phyloP scores from a whole-genome alignment of 2,797 vertebrate genomes.

The Podarcis siculus region DNA sequence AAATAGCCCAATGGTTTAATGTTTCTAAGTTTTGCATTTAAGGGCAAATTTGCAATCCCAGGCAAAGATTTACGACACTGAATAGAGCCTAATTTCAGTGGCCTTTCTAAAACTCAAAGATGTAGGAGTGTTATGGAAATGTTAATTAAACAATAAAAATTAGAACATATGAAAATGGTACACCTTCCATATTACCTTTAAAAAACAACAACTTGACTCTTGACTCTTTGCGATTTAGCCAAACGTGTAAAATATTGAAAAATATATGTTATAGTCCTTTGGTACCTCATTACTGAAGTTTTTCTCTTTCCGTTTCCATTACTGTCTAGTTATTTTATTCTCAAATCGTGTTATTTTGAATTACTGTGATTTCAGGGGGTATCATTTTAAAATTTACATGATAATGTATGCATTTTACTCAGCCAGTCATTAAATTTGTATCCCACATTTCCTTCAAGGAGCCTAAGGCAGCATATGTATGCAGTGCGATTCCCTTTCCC shows the following conservation, averaged over 20 bases:
- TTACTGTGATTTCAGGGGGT: background rate
- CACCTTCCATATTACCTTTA: background rate
- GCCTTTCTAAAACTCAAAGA: background rate
- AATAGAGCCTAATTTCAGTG: background rate
- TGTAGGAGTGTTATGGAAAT: background rate
- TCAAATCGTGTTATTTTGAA: background rate
- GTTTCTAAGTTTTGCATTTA: conserved; percentile 7
- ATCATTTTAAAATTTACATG: background rate
- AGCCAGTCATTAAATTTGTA: too few species aligned
- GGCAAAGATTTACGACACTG: background rate
- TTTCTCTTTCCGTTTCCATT: background rate
- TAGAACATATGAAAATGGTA: background rate
- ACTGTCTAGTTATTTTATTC: conserved; percentile 2
- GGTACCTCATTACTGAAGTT: background rate
- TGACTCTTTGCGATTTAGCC: background rate
- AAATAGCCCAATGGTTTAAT: background rate
- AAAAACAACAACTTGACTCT: background rate
- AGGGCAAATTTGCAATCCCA: conserved; percentile 2
- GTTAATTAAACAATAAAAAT: conserved; percentile 5
- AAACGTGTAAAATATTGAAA: background rate
- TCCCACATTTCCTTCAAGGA: too few species aligned
- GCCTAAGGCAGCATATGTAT: too few species aligned
- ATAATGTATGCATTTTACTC: background rate
- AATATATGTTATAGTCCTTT: conserved; percentile 11
- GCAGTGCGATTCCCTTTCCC: too few species aligned